Base-by-base conservation (phyloP, 2,888 invertebrate genomes). In the Lasioglossum vierecki region DNA sequence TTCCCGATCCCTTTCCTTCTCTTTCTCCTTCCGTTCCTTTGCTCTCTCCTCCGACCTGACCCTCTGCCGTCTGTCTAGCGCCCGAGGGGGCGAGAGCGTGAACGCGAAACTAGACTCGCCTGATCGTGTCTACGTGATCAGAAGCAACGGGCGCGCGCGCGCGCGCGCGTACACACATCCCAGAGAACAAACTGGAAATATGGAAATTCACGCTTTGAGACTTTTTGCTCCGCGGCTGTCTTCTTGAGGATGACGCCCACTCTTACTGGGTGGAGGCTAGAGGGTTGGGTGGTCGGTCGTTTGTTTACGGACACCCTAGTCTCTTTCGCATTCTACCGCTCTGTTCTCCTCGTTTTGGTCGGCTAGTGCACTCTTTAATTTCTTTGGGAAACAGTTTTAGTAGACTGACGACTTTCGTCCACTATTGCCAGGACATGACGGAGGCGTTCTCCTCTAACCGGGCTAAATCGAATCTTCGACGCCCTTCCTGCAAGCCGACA, bases 121-220 rank as follows among this genome's bases (percentile, higher is more conserved):
- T 87, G 90, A 90, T 91, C 83, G 89, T 84, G 86, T 87, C 86
- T 91, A 86, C 88, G 91, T 89, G 91, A 90, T 91, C 91, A 82
- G 88, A 72, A 68, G 79, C 60, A 82, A 73, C 63, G 66, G 4
- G 49, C n/a, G 30, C 30, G 30, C 22, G 35, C n/a, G 22, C n/a
- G 22, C 15, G 49, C 39, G 13, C 72, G 4, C 26, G 11, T 13
- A n/a, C 57, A 11, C n/a, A 57, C 11, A 57, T n/a, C 0, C 22
- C 3, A 4, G 9, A 72, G 30, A 76, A 68, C 89, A 76, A 78
- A 75, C 76, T 79, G 84, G 83, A 87, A 89, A 88, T 89, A 90
- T 89, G 84, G 89, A 85, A 79, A 88, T 88, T 78, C 66, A 35
- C 39, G 76, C 83, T 80, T 86, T 82, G 79, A 86, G 79, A 87